Evolutionary conservation across 2,113 vertebrate species (phyloP), one percentile per base, ranked within the genome.

Genomic region (Chionodraco myersi): DNA sequence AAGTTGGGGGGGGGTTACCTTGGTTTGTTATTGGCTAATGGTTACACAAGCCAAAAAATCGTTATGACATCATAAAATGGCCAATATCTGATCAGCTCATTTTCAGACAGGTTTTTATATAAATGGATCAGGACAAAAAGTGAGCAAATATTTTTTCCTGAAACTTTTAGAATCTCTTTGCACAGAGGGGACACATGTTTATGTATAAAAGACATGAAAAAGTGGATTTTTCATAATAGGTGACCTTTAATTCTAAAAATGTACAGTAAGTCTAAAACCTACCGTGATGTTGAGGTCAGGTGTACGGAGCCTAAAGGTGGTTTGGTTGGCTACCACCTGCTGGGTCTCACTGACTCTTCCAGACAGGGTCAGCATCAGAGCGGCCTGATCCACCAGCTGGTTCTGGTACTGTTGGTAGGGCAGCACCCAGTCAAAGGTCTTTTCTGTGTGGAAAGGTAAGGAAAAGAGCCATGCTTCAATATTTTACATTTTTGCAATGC

Each of bases 311-410:
- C 96, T 94, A 91, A 97, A 97, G 26, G 90, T 94, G 71, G 96
- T 96, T 91, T 97, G 96, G 84, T 94, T 96, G 72, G 96, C 96
- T 48, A 97, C 86, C 63, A 96, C 95, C 80, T 97, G 96, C 45
- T 95, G 89, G 0, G 90, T 96, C 90, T 97, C 96, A 3, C 56
- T 84, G 77, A 97, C 96, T 15, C 95, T 93, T 45, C 96, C 96
- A 0, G 96, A 96, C 68, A 96, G 71, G 0, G 96, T 97, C 52
- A 97, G 90, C 94, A 96, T 95, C 92, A 97, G 94, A 2, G 96
- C 95, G 0, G 95, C 96, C 79, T 97, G 96, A 72, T 97, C 96
- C 77, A 97, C 95, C 4, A 97, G 89, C 69, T 97, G 94, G 64
- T 95, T 87, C 75, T 91, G 88, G 81, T 98, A 98, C 47, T 96